A percentile compares a stretch with the other conserved stretches of the same genome.
Evolutionary conservation across 1,140 invertebrate species (phyloP).

Genomic region (Tetramorium simillimum): DNA sequence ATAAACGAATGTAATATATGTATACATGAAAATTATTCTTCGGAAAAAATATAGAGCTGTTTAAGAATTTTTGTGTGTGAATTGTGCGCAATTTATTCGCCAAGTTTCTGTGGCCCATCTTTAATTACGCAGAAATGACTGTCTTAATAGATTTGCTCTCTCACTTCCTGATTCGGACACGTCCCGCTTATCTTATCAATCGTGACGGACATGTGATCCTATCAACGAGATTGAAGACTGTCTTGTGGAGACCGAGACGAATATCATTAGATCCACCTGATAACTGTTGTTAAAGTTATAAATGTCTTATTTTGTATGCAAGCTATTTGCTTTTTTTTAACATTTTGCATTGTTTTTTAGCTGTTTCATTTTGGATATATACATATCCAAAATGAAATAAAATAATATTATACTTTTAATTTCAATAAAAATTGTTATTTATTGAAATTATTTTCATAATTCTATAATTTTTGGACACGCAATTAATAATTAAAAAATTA

Average conservation of each 20-base stretch:
- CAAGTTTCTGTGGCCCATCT: neutral
- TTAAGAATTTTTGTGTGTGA: neutral
- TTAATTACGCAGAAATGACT: conserved; percentile 25
- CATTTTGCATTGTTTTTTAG: neutral
- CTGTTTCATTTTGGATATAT: neutral
- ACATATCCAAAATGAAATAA: too few relatives aligned
- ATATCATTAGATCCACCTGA: conserved; percentile 39
- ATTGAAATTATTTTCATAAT: neutral
- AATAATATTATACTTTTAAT: too few relatives aligned
- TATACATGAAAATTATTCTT: neutral
- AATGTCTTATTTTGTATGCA: neutral
- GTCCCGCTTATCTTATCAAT: conserved; percentile 63
- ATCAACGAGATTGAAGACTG: conserved; percentile 55
- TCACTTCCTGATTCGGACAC: conserved; percentile 43
- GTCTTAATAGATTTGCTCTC: neutral
- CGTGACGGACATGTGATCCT: conserved; percentile 44
- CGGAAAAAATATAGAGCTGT: neutral
- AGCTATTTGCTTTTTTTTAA: neutral
- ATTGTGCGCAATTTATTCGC: neutral
- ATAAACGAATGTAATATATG: neutral
- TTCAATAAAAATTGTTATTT: too few relatives aligned
- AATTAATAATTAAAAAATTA: neutral
- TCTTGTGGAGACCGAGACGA: conserved; percentile 38
- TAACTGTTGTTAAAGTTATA: conserved; percentile 19
- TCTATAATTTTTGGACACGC: neutral